Percentiles rank a stretch among this genome's conserved stretches.
Conservation (phyloP, 2,113 vertebrate species). For the Megaceryle torquata region DNA sequence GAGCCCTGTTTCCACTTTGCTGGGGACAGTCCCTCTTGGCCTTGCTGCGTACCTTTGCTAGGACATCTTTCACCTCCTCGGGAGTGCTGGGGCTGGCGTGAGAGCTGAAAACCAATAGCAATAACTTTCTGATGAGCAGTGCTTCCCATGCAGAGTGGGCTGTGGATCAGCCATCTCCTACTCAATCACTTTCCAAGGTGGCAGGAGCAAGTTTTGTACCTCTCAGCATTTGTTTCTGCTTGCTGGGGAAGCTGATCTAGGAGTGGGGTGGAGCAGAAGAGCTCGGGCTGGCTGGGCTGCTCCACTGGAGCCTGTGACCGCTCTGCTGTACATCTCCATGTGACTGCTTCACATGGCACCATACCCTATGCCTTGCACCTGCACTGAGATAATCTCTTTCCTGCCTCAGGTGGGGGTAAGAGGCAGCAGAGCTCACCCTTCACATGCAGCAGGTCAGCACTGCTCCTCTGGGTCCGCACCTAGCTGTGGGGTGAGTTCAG, state of each 20-base stretch:
- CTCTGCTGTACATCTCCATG: neutral
- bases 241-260: neutral
- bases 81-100: neutral
- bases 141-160: neutral
- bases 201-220: neutral
- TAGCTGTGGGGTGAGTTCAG: neutral
- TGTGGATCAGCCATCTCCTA: neutral
- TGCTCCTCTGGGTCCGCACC: neutral
- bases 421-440: neutral
- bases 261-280: neutral
- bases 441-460: neutral
- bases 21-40: neutral
- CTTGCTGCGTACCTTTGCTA: neutral
- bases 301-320: neutral
- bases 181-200: neutral
- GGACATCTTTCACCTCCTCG: neutral
- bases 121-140: neutral
- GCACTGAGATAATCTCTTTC: neutral
- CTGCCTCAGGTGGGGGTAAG: rapidly evolving
- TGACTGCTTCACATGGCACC: neutral
- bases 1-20: neutral
- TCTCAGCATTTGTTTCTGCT: neutral
- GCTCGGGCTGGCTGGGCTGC: neutral
- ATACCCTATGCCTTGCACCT: neutral
- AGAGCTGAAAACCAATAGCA: neutral